These are phyloP conservation scores for Macaca fascicularis DNA, from an alignment of 2,113 vertebrate species.

Conservation along the genomic window T2T-MFA8v1.1 NC_088375.1:145945001-145945500, in stretches of 20 bases:
- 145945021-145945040: conserved; percentile 49
- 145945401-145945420: conserved; percentile 24
- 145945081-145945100: conserved; percentile 61
- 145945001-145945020: too few species aligned
- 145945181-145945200: conserved; percentile 41
- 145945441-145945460: conserved; percentile 10
- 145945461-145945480: conserved; percentile 26
- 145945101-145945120: conserved; percentile 62
- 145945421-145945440: not conserved
- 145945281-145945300: conserved; percentile 30
- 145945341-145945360: not conserved
- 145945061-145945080: conserved; percentile 54
- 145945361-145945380: conserved; percentile 37
- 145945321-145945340: conserved; percentile 24
- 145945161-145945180: conserved; percentile 6
- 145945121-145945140: conserved; percentile 56
- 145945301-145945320: not conserved
- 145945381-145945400: not conserved
- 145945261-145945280: not conserved
- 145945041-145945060: conserved; percentile 59
- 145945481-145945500: not conserved
- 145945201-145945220: conserved; percentile 23
- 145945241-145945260: not conserved
- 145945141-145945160: not conserved
- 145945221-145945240: conserved; percentile 54